A percentile compares a stretch with the other conserved stretches of the same genome.
Conservation (phyloP, 1,140 invertebrate genomes). For the Parasteatoda tepidariorum region DNA sequence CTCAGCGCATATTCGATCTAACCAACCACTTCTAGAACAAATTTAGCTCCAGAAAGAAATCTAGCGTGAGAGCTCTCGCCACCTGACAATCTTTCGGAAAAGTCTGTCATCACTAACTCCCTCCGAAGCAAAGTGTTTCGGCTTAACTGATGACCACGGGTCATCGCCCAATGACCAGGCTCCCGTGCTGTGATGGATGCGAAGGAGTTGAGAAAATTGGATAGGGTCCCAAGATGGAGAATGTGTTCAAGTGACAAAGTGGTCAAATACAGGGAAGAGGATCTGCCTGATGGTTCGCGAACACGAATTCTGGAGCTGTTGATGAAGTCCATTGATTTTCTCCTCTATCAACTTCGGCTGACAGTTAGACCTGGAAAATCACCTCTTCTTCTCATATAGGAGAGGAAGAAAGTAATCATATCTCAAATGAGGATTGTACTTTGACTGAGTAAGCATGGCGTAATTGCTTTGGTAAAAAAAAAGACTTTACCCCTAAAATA, state of each 20-base stretch:
- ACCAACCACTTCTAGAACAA: not conserved
- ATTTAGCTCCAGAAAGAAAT: constrained; percentile 5
- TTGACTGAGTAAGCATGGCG: too few species aligned
- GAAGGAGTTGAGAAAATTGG: constrained; percentile 40
- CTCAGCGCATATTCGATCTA: not conserved
- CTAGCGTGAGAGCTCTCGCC: constrained; percentile 4
- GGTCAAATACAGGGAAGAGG: constrained; percentile 43
- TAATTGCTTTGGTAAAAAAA: too few species aligned
- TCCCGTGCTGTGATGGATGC: constrained; percentile 29
- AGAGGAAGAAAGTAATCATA: not conserved
- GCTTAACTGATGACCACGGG: constrained; percentile 39
- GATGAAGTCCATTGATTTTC: constrained; percentile 46
- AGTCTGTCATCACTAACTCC: not conserved
- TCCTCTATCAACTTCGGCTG: constrained; percentile 12
- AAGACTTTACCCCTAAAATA: too few species aligned
- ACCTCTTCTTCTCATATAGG: not conserved
- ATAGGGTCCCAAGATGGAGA: not conserved
- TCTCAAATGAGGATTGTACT: too few species aligned
- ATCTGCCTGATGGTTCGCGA: constrained; percentile 29
- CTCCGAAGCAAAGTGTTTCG: constrained; percentile 2
- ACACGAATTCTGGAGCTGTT: constrained; percentile 30
- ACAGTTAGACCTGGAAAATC: not conserved
- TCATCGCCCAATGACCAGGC: constrained; percentile 41
- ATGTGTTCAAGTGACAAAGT: constrained; percentile 47
- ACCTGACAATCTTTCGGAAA: not conserved